Conservation (phyloP, 2,888 invertebrate genomes). For the Epinotia ramella region DNA sequence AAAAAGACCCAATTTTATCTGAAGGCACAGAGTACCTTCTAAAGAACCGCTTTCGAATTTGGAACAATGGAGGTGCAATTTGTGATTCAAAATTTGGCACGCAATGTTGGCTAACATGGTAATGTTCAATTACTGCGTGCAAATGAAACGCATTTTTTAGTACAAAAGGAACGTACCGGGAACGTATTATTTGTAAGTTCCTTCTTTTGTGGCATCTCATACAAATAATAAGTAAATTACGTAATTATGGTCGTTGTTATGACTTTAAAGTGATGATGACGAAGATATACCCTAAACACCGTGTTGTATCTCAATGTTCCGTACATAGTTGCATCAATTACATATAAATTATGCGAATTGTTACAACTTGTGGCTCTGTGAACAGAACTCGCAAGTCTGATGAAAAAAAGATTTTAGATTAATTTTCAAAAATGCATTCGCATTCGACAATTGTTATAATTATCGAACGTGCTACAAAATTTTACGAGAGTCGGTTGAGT, state of each 20-base stretch:
- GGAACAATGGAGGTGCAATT: conserved; percentile 35
- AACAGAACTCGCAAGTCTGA: too few species aligned
- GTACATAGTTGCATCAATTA: too few species aligned
- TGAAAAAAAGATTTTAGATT: too few species aligned
- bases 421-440: too few species aligned
- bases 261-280: background rate
- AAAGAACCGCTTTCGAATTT: conserved; percentile 27
- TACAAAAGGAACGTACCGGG: conserved; percentile 4
- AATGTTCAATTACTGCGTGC: conserved; percentile 10
- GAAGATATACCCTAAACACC: background rate
- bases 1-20: conserved; percentile 7
- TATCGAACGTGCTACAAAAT: too few species aligned
- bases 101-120: conserved; percentile 28
- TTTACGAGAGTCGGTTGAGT: too few species aligned
- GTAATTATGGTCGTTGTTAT: background rate
- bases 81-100: conserved; percentile 24
- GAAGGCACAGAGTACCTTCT: conserved; percentile 17
- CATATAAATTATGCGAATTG: too few species aligned
- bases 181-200: conserved; percentile 2
- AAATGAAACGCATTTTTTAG: background rate
- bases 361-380: too few species aligned
- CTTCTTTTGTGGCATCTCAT: background rate
- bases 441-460: too few species aligned
- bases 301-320: too few species aligned
- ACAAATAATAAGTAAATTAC: background rate